Evolutionary conservation across 35 echinoderm and acorn worm species (phyloP), one percentile per base, ranked within the genome.

Genomic region (Nesometra sesokonis): DNA sequence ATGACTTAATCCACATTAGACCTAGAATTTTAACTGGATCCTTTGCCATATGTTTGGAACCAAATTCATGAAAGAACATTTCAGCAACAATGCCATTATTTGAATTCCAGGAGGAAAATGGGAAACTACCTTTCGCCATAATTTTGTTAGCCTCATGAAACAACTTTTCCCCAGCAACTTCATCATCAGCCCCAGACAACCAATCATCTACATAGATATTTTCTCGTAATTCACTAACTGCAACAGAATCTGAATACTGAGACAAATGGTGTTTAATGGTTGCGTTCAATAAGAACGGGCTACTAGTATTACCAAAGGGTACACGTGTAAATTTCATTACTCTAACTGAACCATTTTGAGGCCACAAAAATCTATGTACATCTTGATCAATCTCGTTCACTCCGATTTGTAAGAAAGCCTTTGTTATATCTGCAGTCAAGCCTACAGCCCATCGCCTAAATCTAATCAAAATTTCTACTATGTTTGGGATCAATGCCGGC

Each of bases 161-260:
- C 84, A 85, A 31, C 32, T 17, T 29, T 52, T 34, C 34, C 7
- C 38, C 84, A 85, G 47, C 46, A 52, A 57, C 46, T 57, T 85
- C 47, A 85, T 85, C 40, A 46, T 84, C 84, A 52, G 84, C 84
- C 23, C 32, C 84, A 8, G 82, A 36, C 35, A 84, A 30, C 34
- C 82, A 84, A 37, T 84, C 82, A 85, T 85, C 47, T 33, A 85
- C 84, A 85, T 85, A 85, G 31, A 85, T 40, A 34, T 85, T 85
- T 17, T 85, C 84, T 32, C 67, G 84, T 47, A 85, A 77, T 32
- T 77, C 76, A 52, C 8, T 85, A 35, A 85, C 39, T 31, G 38
- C 37, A 47, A 17, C 9, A 67, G 17, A 0, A 5, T 29, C 0
- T 32, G n/a, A 15, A 11, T 0, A 85, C 84, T 35, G 29, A 23